Conservation (phyloP, 2,888 invertebrate genomes). For the Clistopyga incitator region DNA sequence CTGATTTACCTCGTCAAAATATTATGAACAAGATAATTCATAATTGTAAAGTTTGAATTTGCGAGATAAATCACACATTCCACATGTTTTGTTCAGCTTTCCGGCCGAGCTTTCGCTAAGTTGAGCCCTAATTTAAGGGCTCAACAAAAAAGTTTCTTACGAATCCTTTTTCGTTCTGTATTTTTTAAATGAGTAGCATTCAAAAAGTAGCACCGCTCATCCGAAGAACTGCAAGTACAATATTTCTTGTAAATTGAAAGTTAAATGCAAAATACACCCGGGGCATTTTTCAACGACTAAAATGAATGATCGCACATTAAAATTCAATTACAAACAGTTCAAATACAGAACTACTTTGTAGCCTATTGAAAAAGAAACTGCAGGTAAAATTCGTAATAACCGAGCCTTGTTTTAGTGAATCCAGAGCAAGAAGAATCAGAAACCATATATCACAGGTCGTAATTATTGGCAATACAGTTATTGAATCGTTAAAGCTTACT, state of each 20-base stretch:
- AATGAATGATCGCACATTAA: background rate
- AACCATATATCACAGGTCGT: background rate
- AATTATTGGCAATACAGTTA: background rate
- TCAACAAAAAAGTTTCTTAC: no score
- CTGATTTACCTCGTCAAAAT: background rate
- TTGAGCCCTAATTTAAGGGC: no score
- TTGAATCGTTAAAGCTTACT: background rate
- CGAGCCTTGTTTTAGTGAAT: background rate
- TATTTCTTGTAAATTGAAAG: background rate
- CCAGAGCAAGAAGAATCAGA: background rate
- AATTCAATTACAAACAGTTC: constrained; percentile 13
- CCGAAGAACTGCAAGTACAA: background rate
- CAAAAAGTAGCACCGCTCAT: no score
- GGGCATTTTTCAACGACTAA: background rate
- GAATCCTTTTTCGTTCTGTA: no score
- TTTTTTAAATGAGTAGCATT: no score
- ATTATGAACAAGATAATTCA: background rate
- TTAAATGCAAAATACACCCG: background rate
- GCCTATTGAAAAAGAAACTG: background rate
- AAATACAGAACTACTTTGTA: background rate
- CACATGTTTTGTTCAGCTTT: no score
- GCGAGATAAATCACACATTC: no score
- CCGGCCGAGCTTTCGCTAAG: no score
- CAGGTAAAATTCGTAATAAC: background rate
- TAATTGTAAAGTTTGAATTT: background rate